Conservation (phyloP, 2,113 vertebrate genomes). For the Stomatorhinus ivindoensis region DNA sequence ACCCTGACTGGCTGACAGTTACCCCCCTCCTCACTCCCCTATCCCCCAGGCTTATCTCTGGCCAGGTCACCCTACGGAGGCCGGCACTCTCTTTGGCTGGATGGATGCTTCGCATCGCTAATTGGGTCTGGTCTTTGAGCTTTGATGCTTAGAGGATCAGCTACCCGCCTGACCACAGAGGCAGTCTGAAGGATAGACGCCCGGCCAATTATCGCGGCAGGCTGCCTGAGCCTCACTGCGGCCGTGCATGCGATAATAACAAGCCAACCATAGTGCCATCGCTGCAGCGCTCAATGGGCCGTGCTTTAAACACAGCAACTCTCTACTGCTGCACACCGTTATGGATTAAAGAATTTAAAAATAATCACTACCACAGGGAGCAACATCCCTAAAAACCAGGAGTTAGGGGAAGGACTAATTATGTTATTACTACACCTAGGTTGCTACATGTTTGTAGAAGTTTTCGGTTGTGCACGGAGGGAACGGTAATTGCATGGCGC, state of each 20-base stretch:
- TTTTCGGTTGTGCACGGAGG: background rate
- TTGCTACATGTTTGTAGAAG: background rate
- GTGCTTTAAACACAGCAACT: background rate
- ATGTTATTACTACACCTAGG: background rate
- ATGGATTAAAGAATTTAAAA: background rate
- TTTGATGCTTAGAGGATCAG: background rate
- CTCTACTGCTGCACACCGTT: background rate
- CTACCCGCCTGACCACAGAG: constrained; percentile 29
- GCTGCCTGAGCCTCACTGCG: constrained; percentile 51
- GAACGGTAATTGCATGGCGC: background rate
- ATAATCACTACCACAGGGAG: background rate
- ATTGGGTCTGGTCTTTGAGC: background rate
- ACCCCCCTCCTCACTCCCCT: background rate
- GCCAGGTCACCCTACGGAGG: background rate
- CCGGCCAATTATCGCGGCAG: constrained; percentile 55
- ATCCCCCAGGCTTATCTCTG: background rate
- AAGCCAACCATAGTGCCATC: background rate
- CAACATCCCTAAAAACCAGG: background rate
- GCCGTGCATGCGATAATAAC: constrained; percentile 26
- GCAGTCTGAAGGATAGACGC: constrained; percentile 48
- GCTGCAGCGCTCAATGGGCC: background rate
- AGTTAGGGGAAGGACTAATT: background rate
- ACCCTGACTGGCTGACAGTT: background rate
- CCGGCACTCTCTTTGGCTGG: background rate
- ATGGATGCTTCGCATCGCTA: background rate